These are phyloP conservation scores for Cantharis flavilabris DNA, from an alignment of 2,888 invertebrate genomes.

Conservation along the genomic window DNA sequence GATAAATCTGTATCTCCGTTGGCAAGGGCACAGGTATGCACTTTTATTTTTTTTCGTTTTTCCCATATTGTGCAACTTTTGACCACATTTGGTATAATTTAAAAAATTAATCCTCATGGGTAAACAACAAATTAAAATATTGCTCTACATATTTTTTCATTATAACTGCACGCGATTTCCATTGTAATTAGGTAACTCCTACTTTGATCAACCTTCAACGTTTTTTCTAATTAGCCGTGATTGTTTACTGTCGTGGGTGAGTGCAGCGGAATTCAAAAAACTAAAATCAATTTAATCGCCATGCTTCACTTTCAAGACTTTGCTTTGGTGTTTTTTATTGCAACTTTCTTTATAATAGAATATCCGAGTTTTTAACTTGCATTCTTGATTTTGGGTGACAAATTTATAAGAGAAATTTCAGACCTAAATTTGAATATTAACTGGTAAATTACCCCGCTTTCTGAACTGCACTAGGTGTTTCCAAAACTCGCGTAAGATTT, in stretches of 20 bases:
- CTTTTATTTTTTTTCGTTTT: not conserved
- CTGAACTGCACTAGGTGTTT: no score
- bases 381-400: not conserved
- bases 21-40: slow-evolving; percentile 74
- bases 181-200: not conserved
- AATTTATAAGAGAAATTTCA: not conserved
- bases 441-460: no score
- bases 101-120: not conserved
- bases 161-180: not conserved
- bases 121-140: not conserved
- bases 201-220: not conserved
- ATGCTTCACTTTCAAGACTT: not conserved
- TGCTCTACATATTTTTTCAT: no score
- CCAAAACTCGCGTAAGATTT: no score
- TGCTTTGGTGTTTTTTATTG: not conserved
- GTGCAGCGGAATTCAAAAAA: not conserved
- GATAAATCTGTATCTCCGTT: slow-evolving; percentile 78
- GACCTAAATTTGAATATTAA: no score
- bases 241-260: not conserved
- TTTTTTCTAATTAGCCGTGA: not conserved
- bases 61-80: not conserved
- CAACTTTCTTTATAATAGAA: not conserved
- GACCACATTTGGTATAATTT: not conserved
- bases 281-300: not conserved
- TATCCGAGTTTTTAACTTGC: not conserved